These are phyloP conservation scores for Alosa alosa DNA, from an alignment of 2,113 vertebrate species.

Conservation along the genomic window DNA sequence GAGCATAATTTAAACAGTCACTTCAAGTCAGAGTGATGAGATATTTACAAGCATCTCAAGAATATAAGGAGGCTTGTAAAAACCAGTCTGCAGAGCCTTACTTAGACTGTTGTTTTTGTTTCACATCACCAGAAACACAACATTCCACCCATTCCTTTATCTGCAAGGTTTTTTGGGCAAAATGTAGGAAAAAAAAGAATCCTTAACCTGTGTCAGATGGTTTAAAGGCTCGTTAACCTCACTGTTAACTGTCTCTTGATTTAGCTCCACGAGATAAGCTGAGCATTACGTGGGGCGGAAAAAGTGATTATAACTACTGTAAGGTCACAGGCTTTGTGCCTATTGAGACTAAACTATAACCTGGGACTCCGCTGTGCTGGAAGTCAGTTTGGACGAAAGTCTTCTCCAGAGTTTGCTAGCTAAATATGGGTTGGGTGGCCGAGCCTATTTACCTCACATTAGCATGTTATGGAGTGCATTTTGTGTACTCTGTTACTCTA, in stretches of 20 bases:
- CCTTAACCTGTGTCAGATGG: background rate
- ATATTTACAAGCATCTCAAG: background rate
- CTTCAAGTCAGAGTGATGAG: background rate
- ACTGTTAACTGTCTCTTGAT: background rate
- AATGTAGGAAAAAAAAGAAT: background rate
- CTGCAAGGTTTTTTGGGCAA: background rate
- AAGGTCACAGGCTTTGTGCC: background rate
- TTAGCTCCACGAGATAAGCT: background rate
- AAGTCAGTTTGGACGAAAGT: background rate
- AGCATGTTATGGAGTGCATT: background rate
- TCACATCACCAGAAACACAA: background rate
- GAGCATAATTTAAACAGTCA: background rate
- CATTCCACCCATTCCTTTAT: background rate
- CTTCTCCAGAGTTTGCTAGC: background rate
- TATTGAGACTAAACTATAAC: background rate
- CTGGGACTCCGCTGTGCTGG: background rate
- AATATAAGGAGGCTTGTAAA: background rate
- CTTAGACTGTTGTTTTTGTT: background rate
- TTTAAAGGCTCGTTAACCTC: background rate
- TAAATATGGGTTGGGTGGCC: background rate
- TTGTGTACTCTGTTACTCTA: background rate
- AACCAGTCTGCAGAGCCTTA: background rate
- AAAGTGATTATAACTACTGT: background rate
- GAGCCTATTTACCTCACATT: background rate
- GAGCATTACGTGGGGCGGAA: background rate